A percentile compares a stretch with the other conserved stretches of the same genome.
These are phyloP conservation scores for Cheiracanthium punctorium DNA, from an alignment of 2,888 invertebrate species.

Conservation along the genomic window DNA sequence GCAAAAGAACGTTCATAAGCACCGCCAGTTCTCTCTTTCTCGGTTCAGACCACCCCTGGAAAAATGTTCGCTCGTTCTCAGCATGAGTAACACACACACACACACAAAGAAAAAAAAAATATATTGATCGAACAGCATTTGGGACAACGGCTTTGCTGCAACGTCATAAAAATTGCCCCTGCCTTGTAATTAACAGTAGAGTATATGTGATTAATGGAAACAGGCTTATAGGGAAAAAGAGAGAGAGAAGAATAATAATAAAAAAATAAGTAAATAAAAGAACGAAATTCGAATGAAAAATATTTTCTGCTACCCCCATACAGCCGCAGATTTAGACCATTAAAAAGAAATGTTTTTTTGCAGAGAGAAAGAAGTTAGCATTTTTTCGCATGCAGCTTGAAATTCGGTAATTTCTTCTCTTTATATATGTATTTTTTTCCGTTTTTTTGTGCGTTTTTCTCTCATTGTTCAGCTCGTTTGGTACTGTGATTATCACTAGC, in stretches of 20 bases:
- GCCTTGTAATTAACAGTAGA: slow-evolving; percentile 66
- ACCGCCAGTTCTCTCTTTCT: neutral
- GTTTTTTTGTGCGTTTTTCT: neutral
- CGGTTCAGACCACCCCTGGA: slow-evolving; percentile 25
- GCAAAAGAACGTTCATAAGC: neutral
- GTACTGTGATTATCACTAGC: slow-evolving; percentile 57
- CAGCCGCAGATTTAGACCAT: slow-evolving; percentile 54
- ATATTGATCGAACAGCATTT: slow-evolving; percentile 36
- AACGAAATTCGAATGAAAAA: slow-evolving; percentile 57
- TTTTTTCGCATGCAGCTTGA: slow-evolving; percentile 21
- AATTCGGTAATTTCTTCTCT: slow-evolving; percentile 12
- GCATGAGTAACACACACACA: slow-evolving; percentile 12
- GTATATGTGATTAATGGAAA: slow-evolving; percentile 60
- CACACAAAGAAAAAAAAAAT: slow-evolving; percentile 16
- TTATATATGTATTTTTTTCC: slow-evolving; percentile 20
- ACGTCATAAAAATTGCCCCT: slow-evolving; percentile 62
- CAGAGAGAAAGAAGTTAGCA: slow-evolving; percentile 16
- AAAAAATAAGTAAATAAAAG: slow-evolving; percentile 35
- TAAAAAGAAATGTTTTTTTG: slow-evolving; percentile 67
- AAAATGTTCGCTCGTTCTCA: slow-evolving; percentile 27
- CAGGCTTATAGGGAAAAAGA: slow-evolving; percentile 28
- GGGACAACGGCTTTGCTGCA: slow-evolving; percentile 28
- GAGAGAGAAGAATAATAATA: neutral
- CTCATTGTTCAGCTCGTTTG: slow-evolving; percentile 38
- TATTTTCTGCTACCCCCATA: slow-evolving; percentile 32